Evolutionary conservation across 2,888 invertebrate genomes (phyloP).

Genomic region (Entomobrya multifasciata): DNA sequence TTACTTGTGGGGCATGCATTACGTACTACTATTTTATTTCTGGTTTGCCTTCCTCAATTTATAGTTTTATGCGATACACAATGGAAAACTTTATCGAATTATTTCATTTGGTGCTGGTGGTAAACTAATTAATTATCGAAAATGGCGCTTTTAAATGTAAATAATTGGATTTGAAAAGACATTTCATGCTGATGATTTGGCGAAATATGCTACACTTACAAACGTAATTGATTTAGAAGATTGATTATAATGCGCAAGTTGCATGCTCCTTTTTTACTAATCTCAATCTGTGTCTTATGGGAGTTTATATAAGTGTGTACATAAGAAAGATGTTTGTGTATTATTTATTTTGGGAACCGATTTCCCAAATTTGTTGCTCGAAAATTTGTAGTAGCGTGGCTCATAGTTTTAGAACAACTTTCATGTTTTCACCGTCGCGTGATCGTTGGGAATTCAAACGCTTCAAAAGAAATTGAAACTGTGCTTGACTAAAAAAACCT

Average conservation of each 20-base stretch:
- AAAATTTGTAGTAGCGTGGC: neutral
- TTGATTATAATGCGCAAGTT: neutral
- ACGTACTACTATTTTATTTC: too few relatives aligned
- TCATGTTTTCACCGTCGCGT: constrained; percentile 40
- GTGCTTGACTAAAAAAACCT: constrained; percentile 8
- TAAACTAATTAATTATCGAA: constrained; percentile 48
- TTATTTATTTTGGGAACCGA: constrained; percentile 33
- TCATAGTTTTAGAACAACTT: neutral
- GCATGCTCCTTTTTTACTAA: neutral
- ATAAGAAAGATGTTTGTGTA: neutral
- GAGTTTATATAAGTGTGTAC: neutral
- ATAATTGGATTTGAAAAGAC: constrained; percentile 37
- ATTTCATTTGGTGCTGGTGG: neutral
- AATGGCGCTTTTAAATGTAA: constrained; percentile 21
- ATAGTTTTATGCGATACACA: neutral
- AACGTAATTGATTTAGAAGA: neutral
- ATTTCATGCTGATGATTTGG: constrained; percentile 24
- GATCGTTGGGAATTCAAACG: constrained; percentile 44
- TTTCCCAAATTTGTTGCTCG: neutral
- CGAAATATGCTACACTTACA: constrained; percentile 13
- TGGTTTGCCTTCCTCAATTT: too few relatives aligned
- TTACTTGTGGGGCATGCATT: constrained; percentile 26
- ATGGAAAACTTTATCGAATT: constrained; percentile 19
- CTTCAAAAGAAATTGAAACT: constrained; percentile 11
- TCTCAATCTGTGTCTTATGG: neutral